Evolutionary conservation across 2,888 invertebrate genomes (phyloP), one percentile per base, ranked within the genome.

Genomic region (Mythimna ferrago): DNA sequence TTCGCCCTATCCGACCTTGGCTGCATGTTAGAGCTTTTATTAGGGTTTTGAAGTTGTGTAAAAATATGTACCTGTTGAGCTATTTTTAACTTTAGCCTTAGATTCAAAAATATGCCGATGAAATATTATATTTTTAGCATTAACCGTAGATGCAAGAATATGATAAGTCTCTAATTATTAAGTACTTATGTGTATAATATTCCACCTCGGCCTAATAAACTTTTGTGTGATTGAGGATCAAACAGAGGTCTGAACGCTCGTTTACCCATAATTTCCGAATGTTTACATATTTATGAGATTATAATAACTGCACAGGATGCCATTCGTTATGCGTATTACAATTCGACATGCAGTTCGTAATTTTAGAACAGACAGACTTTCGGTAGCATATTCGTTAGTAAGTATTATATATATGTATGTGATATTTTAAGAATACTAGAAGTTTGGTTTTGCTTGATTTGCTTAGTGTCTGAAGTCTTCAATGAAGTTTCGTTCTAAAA

Each of bases 221-320:
- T 38, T 26, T 35, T 14, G 10, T 41, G 2, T 58, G 53, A 54
- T 67, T 67, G 5, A 32, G 6, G 19, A 60, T 53, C 21, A 32
- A 26, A 53, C 14, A 16, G 2, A 35, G 19, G 2, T 75, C n/a
- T 41, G 2, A 9, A 53, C 11, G 11, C 35, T 32, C 14, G 19
- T 53, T 26, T 19, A 38, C 21, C 19, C 54, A 19, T 41, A 26
- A 41, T 41, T 56, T 54, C 11, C 19, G 41, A 77, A 75, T 77
- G 11, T 21, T 56, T 76, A 60, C 53, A 68, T 77, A 69, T 75
- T 77, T 75, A 70, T 68, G 61, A 62, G 32, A 77, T 51, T 56
- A 51, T 68, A 19, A 67, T 76, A 67, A 61, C 66, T 7, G 44
- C 60, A 54, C 61, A 76, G 48, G 61, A 74, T 61, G 32, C 54